Conservation (phyloP, 2,113 vertebrate genomes). For the Carassius carassius region DNA sequence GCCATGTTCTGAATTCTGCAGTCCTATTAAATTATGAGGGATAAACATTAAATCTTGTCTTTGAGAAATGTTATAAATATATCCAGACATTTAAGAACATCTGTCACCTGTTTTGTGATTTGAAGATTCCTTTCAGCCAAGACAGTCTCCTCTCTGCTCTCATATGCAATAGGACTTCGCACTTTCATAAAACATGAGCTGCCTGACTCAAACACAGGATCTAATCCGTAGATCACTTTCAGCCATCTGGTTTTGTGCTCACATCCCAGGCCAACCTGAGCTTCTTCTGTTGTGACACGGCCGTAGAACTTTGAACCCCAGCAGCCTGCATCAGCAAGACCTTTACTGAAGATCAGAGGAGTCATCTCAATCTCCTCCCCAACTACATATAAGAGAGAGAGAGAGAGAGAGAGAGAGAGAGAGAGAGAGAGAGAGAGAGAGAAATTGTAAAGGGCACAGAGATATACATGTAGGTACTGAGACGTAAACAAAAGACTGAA, state of each 20-base stretch:
- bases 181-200: constrained; percentile 88
- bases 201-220: constrained; percentile 91
- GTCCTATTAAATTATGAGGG: constrained; percentile 72
- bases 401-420: constrained; percentile 54
- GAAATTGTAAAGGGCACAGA: constrained; percentile 20
- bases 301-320: constrained; percentile 95
- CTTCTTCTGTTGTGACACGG: constrained; percentile 84
- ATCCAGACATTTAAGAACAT: not conserved
- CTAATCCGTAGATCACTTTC: constrained; percentile 91
- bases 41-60: not conserved
- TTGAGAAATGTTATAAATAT: not conserved
- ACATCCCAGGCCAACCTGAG: constrained; percentile 67
- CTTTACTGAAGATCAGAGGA: constrained; percentile 89
- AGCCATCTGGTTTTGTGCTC: constrained; percentile 84
- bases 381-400: constrained; percentile 71
- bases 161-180: constrained; percentile 85
- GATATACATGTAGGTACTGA: not conserved
- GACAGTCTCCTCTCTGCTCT: constrained; percentile 85
- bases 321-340: constrained; percentile 84
- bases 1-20: constrained; percentile 95
- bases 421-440: constrained; percentile 51
- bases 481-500: not conserved
- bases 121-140: constrained; percentile 88
- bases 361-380: constrained; percentile 98
- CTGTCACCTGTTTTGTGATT: constrained; percentile 88